These are phyloP conservation scores for Electrona antarctica DNA, from an alignment of 2,113 vertebrate genomes.

Conservation along the genomic window DNA sequence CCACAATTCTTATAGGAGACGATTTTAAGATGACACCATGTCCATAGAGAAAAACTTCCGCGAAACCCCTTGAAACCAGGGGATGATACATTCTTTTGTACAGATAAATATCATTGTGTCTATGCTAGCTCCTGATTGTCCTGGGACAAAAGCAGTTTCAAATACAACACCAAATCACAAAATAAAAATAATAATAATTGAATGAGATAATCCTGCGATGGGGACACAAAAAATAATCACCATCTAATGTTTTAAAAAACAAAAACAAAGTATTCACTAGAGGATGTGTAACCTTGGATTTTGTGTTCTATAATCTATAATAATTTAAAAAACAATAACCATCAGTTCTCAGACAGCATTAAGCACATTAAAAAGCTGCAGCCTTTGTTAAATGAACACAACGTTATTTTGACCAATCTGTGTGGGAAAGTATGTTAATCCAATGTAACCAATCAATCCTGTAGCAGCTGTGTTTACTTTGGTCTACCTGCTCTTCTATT, in stretches of 20 bases:
- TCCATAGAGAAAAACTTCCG: no score
- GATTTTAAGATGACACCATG: no score
- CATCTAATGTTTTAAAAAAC: slow-evolving; percentile 1
- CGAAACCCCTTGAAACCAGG: neutral
- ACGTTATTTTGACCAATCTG: no score
- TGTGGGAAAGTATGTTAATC: no score
- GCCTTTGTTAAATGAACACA: neutral
- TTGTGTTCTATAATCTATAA: slow-evolving; percentile 13
- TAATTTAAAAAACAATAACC: slow-evolving; percentile 5
- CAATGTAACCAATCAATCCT: no score
- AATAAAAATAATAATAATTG: slow-evolving; percentile 44
- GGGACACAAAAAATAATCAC: slow-evolving; percentile 12
- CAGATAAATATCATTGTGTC: slow-evolving; percentile 51
- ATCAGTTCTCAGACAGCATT: neutral
- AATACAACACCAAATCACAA: slow-evolving; percentile 58
- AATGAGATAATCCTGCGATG: slow-evolving; percentile 47
- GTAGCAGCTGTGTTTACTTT: no score
- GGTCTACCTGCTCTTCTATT: no score
- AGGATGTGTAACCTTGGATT: slow-evolving; percentile 4
- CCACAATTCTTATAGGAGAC: no score
- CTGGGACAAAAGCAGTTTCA: slow-evolving; percentile 44
- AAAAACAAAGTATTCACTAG: neutral
- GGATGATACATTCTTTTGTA: slow-evolving; percentile 27
- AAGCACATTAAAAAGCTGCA: neutral
- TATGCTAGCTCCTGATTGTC: slow-evolving; percentile 72